Percentiles rank a stretch among this genome's conserved stretches.
These are phyloP conservation scores for Hypsopygia costalis DNA, from an alignment of 2,888 invertebrate genomes.

Conservation along the genomic window DNA sequence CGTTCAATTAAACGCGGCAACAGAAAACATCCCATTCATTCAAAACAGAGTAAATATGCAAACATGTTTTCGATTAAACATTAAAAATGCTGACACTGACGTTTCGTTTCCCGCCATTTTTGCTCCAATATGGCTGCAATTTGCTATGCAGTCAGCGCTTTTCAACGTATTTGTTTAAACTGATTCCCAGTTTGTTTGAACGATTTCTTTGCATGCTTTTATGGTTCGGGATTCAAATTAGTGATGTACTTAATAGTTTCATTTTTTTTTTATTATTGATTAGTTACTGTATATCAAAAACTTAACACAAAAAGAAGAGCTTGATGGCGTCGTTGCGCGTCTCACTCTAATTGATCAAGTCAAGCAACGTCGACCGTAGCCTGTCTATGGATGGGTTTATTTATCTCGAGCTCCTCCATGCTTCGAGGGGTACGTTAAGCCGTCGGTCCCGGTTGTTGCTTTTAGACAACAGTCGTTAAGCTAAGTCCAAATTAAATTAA, in stretches of 20 bases:
- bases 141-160: constrained; percentile 58
- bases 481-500: no score
- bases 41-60: constrained; percentile 3
- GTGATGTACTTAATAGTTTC: not conserved
- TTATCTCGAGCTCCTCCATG: no score
- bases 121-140: constrained; percentile 60
- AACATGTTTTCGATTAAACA: constrained; percentile 21
- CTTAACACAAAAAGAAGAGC: no score
- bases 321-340: no score
- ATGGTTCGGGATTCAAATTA: constrained; percentile 5
- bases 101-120: constrained; percentile 55
- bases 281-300: no score
- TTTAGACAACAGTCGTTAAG: no score
- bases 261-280: no score
- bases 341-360: no score
- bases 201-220: constrained; percentile 15
- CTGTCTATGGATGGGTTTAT: no score
- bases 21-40: not conserved
- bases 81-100: constrained; percentile 59
- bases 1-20: not conserved
- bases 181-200: constrained; percentile 27
- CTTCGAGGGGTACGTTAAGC: no score
- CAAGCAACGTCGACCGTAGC: no score
- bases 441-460: no score
- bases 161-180: constrained; percentile 51